Base-by-base conservation (phyloP, 2,113 vertebrate species). In the Setophaga kirtlandii region DNA sequence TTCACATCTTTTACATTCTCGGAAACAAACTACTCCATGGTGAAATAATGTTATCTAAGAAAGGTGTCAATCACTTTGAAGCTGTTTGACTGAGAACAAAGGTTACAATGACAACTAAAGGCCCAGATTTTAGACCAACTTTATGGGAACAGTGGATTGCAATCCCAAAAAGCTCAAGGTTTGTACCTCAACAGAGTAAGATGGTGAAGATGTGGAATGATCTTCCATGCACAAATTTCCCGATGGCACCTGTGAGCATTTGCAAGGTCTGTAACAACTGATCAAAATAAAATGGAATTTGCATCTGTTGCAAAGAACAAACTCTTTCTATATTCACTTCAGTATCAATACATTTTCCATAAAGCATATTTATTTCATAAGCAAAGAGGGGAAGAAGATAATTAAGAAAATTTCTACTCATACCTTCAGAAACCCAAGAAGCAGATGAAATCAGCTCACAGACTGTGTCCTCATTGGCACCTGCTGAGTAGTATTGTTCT, bases 121-220 rank as follows among this genome's bases (percentile, higher is more conserved):
- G 2, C 5, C 0, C 0, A 11, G 19, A 3, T 7, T 70, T 58
- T n/a, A 76, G 44, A 63, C 28, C 2, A 21, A 7, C 25, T 85
- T 58, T 73, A 64, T 3, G 4, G 79, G 49, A 78, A 65, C 7
- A 59, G 28, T 50, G 12, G 18, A 68, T 24, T 65, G 25, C 23
- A 78, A 35, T 24, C 41, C 20, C 4, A 7, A n/a, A 75, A 79
- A 76, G 15, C 13, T 19, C 37, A 68, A 55, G 2, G 23, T 81
- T 44, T 91, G 25, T 71, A n/a, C 27, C 41, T 87, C 19, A 44
- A n/a, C 33, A 49, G 19, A 41, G 8, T 24, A 46, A n/a, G 12
- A 10, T 75, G 30, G 6, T 78, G 31, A 82, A 82, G 49, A 39
- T 33, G 22, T 22, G 31, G 18, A 4, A 25, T 1, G 2, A 37